phyloP scores from a whole-genome alignment of 2,113 vertebrate genomes.

The Illadopsis cleaveri region DNA sequence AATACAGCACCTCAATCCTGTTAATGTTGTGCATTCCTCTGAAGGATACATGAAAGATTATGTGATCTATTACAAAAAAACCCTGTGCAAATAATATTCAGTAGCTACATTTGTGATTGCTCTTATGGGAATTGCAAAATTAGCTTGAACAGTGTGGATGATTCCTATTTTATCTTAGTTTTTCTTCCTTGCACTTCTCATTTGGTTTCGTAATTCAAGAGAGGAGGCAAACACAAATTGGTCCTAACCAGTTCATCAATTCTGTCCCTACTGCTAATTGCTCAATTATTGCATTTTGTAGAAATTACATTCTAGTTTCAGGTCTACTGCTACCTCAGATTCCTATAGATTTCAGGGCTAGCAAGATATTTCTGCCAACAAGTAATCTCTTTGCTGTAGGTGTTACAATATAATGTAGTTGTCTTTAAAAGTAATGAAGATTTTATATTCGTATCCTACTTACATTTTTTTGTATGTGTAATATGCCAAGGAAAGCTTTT shows the following conservation, averaged over 20 bases:
- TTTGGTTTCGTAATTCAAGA: not conserved
- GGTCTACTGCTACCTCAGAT: not conserved
- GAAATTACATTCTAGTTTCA: not conserved
- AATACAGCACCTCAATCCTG: not conserved
- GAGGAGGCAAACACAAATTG: not conserved
- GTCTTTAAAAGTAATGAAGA: not conserved
- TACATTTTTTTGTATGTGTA: not conserved
- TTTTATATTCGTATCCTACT: not conserved
- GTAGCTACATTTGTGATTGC: not conserved
- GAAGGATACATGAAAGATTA: not conserved
- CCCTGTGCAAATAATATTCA: not conserved
- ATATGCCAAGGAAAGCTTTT: not conserved
- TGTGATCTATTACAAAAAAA: not conserved
- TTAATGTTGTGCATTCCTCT: not conserved
- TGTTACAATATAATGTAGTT: not conserved
- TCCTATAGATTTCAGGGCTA: not conserved
- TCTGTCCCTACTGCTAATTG: not conserved
- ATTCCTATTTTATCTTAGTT: not conserved
- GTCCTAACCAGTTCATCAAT: slow-evolving; percentile 23
- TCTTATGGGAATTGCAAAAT: not conserved
- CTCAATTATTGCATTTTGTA: not conserved
- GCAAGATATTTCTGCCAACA: not conserved
- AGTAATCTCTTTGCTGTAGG: not conserved
- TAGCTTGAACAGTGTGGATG: not conserved
- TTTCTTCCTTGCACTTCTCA: not conserved